Conservation (phyloP, 2,797 vertebrate species). For the Taeniopygia guttata region DNA sequence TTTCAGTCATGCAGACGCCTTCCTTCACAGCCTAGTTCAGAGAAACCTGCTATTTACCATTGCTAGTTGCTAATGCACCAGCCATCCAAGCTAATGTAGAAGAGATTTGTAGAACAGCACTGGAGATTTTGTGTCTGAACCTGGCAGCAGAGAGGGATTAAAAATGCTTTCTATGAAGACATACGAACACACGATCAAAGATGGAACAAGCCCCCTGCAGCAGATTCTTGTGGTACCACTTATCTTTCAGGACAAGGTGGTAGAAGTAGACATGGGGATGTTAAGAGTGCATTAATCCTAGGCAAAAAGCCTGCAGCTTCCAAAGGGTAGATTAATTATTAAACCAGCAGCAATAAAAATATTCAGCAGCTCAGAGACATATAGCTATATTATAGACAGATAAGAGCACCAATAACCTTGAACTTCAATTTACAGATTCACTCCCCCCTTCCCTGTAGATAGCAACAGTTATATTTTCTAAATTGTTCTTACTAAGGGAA, state of each 20-base stretch:
- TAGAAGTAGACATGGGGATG: neutral
- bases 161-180: neutral
- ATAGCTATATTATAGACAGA: neutral
- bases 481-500: neutral
- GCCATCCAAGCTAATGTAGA: neutral
- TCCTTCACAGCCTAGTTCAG: neutral
- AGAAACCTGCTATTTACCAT: neutral
- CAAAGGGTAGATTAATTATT: slow-evolving; percentile 53
- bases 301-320: slow-evolving; percentile 6
- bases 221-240: neutral
- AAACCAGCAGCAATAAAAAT: slow-evolving; percentile 37
- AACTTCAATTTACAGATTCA: neutral
- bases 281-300: slow-evolving; percentile 5
- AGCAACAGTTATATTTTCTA: neutral
- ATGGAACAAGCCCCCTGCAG: neutral
- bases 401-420: neutral
- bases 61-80: neutral
- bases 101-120: neutral
- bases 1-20: rapidly evolving
- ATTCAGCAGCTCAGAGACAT: neutral
- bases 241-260: neutral
- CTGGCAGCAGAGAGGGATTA: neutral
- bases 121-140: neutral
- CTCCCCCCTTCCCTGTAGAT: neutral
- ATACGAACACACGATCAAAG: rapidly evolving